A percentile compares a stretch with the other conserved stretches of the same genome.
Conservation (phyloP, 2,888 invertebrate species). For the Catotricha subobsoleta region DNA sequence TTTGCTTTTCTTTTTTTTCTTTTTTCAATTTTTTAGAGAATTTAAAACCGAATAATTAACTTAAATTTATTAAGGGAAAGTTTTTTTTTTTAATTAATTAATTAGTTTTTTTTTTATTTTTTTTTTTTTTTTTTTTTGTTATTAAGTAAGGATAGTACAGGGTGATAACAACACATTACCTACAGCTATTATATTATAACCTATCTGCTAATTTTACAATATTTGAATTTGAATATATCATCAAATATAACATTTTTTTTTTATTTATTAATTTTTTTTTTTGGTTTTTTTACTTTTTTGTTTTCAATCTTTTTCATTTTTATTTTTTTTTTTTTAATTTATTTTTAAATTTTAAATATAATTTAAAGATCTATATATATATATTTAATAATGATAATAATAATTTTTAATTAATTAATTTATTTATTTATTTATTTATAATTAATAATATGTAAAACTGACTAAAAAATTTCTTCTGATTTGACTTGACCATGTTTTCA, state of each 20-base stretch:
- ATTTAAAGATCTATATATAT: constrained; percentile 7
- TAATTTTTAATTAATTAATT: too few species aligned
- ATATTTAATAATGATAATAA: too few species aligned
- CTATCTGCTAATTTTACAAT: constrained; percentile 7
- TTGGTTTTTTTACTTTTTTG: not conserved
- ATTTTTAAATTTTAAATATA: not conserved
- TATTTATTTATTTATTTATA: too few species aligned
- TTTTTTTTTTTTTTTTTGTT: constrained; percentile 9
- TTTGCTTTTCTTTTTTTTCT: not conserved
- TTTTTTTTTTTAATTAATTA: not conserved
- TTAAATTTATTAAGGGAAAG: not conserved
- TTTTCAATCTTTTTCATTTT: not conserved
- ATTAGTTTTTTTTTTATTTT: constrained; percentile 3
- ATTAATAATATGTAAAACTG: constrained; percentile 5
- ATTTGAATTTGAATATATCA: not conserved
- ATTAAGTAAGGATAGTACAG: constrained; percentile 14
- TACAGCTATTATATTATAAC: constrained; percentile 6
- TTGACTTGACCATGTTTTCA: too few species aligned
- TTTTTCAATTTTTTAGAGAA: not conserved
- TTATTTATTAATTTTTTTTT: too few species aligned
- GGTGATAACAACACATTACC: constrained; percentile 8
- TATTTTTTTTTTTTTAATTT: constrained; percentile 1
- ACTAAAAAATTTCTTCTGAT: too few species aligned
- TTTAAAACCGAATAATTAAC: not conserved
- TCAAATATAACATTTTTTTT: constrained; percentile 1